These are phyloP conservation scores for Heterodera carotae DNA, from an alignment of 1,140 invertebrate genomes.

Conservation along the genomic window DNA sequence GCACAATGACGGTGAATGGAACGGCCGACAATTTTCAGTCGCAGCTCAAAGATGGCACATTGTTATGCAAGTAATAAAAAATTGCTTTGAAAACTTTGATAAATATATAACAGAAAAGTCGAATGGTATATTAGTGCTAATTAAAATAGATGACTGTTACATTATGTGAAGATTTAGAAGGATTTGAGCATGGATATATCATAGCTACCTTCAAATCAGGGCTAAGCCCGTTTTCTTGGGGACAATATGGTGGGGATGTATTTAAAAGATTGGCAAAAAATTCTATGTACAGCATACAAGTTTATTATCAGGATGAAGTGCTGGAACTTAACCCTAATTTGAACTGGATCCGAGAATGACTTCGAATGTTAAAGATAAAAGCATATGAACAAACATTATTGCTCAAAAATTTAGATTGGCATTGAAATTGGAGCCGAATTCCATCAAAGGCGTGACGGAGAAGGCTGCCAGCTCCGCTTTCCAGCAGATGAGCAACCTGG, in stretches of 20 bases:
- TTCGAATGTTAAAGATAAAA: constrained; percentile 75
- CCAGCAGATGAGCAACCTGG: constrained; percentile 48
- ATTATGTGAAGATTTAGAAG: no score
- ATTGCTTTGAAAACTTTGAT: no score
- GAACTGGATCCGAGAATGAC: no score
- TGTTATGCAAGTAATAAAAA: constrained; percentile 57
- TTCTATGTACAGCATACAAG: no score
- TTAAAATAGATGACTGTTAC: no score
- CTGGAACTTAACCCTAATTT: no score
- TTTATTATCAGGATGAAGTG: no score
- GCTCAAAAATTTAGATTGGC: constrained; percentile 97
- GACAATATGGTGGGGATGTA: no score
- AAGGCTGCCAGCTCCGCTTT: constrained; percentile 84
- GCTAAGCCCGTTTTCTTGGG: no score
- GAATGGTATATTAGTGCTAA: constrained; percentile 52
- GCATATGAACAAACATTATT: constrained; percentile 74
- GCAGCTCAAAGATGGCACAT: constrained; percentile 54
- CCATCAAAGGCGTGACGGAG: constrained; percentile 82
- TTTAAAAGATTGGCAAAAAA: no score
- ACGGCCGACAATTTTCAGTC: constrained; percentile 80
- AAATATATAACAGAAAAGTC: constrained; percentile 3
- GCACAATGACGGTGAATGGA: constrained; percentile 78
- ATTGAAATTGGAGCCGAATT: constrained; percentile 82
- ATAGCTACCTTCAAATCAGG: no score
- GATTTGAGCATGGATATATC: no score